phyloP scores from a whole-genome alignment of 2,797 vertebrate species.

The Coregonus sp. region DNA sequence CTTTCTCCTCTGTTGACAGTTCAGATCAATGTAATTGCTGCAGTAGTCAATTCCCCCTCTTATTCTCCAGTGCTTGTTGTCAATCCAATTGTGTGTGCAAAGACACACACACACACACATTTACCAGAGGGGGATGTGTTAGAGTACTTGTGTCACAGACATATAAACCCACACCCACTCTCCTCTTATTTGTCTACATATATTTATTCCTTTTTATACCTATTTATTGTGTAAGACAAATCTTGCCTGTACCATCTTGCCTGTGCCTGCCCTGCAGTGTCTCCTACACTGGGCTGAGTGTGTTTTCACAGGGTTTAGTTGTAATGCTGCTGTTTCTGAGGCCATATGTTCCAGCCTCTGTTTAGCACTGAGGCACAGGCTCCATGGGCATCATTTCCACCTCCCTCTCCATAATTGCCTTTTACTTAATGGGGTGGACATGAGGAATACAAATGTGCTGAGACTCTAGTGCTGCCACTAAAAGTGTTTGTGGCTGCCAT shows the following conservation, averaged over 20 bases:
- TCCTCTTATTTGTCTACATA: neutral
- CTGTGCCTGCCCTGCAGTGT: neutral
- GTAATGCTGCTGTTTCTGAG: conserved; percentile 48
- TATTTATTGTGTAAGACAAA: neutral
- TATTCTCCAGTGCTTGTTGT: neutral
- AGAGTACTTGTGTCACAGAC: neutral
- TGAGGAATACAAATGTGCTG: conserved; percentile 73
- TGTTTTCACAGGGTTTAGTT: conserved; percentile 51
- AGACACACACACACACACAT: conserved; percentile 4
- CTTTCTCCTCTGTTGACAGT: conserved; percentile 7
- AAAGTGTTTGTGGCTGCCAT: conserved; percentile 68
- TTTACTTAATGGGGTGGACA: conserved; percentile 76
- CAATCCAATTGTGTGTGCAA: neutral
- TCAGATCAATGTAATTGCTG: conserved; percentile 14
- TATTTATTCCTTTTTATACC: neutral
- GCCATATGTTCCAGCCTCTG: conserved; percentile 56
- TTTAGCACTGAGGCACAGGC: conserved; percentile 62
- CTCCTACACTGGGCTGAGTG: neutral
- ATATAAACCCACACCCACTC: neutral
- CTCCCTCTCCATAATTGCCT: conserved; percentile 60
- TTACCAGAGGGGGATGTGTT: neutral
- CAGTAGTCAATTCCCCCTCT: conserved; percentile 1
- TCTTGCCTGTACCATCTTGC: neutral
- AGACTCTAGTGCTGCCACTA: conserved; percentile 41
- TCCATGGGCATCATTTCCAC: conserved; percentile 17